phyloP scores from a whole-genome alignment of 2,888 invertebrate genomes.

The Leptogaster cylindrica region DNA sequence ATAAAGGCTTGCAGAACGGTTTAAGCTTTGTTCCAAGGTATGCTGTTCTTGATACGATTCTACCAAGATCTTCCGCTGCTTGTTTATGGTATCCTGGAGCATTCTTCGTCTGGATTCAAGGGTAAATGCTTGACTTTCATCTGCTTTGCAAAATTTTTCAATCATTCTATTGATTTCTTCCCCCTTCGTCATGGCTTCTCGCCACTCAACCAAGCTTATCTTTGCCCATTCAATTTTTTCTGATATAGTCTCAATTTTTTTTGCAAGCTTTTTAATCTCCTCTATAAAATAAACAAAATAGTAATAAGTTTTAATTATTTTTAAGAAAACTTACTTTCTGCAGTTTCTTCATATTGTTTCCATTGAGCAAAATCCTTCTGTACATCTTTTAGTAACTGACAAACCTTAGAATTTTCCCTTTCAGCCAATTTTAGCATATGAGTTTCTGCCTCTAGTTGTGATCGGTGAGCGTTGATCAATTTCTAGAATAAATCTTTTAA shows the following conservation, averaged over 20 bases:
- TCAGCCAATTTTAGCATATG: conserved; percentile 61
- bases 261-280: conserved; percentile 65
- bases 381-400: conserved; percentile 53
- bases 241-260: conserved; percentile 70
- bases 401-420: conserved; percentile 59
- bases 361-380: conserved; percentile 53
- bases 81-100: conserved; percentile 63
- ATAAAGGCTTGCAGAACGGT: conserved; percentile 64
- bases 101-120: conserved; percentile 66
- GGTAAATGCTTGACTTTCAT: conserved; percentile 70
- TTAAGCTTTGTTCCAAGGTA: conserved; percentile 66
- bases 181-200: conserved; percentile 71
- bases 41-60: conserved; percentile 63
- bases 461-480: conserved; percentile 71
- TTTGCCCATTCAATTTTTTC: conserved; percentile 70
- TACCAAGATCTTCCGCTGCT: conserved; percentile 61
- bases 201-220: conserved; percentile 71
- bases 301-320: too few relatives aligned
- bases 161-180: conserved; percentile 75
- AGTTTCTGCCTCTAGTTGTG: conserved; percentile 73
- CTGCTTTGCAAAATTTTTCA: conserved; percentile 74
- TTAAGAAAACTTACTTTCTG: conserved; percentile 53
- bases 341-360: conserved; percentile 52
- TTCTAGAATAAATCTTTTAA: conserved; percentile 58
- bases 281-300: conserved; percentile 52